Evolutionary conservation across 2,113 vertebrate species (phyloP).

Genomic region (Herpetotheres cachinnans): DNA sequence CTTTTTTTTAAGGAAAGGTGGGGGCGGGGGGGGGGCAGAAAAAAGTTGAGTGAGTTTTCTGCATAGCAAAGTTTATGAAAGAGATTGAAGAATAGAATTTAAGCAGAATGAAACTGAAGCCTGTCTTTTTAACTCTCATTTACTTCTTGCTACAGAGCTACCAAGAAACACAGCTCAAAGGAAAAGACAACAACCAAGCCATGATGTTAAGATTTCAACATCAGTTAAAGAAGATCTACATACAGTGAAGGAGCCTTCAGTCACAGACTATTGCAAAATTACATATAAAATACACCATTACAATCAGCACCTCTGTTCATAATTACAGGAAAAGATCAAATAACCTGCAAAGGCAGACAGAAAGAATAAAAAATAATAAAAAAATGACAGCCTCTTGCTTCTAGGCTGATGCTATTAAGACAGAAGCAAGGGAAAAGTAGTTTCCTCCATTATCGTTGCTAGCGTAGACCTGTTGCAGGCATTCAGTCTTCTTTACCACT

Average conservation of each 20-base stretch:
- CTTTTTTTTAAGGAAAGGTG: not conserved
- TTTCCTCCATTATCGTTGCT: not conserved
- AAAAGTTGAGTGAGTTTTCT: not conserved
- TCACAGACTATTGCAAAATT: not conserved
- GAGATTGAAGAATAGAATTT: not conserved
- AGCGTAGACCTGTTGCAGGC: not conserved
- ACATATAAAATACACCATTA: not conserved
- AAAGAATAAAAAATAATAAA: not conserved
- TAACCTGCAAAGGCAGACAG: not conserved
- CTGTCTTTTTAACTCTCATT: not conserved
- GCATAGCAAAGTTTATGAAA: not conserved
- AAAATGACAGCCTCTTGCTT: not conserved
- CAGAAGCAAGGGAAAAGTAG: not conserved
- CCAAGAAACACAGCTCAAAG: not conserved
- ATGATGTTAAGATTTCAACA: not conserved
- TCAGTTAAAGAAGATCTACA: not conserved
- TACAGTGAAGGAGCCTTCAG: not conserved
- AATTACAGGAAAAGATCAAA: not conserved
- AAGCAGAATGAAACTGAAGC: not conserved
- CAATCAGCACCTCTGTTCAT: not conserved
- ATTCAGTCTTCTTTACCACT: not conserved
- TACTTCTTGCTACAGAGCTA: not conserved
- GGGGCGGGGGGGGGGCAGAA: too few species aligned
- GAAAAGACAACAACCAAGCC: not conserved
- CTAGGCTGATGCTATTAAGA: not conserved